These are phyloP conservation scores for Tachycineta bicolor DNA, from an alignment of 2,113 vertebrate genomes.

Conservation along the genomic window DNA sequence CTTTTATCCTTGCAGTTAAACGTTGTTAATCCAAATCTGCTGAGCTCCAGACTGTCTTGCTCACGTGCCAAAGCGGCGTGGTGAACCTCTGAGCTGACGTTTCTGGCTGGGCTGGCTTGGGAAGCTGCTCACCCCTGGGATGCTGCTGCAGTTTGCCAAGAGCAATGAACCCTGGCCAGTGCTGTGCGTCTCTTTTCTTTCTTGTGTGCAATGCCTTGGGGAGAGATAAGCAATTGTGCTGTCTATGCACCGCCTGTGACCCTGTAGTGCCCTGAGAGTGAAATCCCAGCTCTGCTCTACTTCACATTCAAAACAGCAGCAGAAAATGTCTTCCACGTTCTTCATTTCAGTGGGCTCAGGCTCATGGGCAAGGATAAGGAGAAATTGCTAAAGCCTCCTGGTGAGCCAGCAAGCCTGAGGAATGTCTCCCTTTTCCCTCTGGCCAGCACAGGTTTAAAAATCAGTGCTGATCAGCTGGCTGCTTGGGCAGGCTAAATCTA, in stretches of 20 bases:
- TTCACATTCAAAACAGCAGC: slow-evolving; percentile 54
- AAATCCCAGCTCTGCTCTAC: neutral
- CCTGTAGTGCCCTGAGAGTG: slow-evolving; percentile 17
- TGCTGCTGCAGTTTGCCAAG: slow-evolving; percentile 5
- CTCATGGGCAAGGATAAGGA: neutral
- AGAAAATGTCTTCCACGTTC: slow-evolving; percentile 43
- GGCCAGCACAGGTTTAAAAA: neutral
- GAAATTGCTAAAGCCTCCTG: neutral
- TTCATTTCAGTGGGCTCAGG: neutral
- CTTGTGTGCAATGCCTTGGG: neutral
- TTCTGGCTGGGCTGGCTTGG: neutral
- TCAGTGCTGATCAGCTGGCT: neutral
- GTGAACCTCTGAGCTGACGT: neutral
- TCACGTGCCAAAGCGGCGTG: rapidly evolving
- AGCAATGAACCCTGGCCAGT: neutral
- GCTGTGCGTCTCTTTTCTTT: neutral
- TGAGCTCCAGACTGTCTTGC: neutral
- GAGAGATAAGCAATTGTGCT: slow-evolving; percentile 38
- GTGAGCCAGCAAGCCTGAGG: neutral
- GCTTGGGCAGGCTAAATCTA: neutral
- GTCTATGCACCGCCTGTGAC: neutral
- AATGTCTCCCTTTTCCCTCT: neutral
- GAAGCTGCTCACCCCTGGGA: neutral
- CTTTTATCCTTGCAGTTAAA: neutral
- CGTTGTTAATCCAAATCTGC: rapidly evolving